These are phyloP conservation scores for Sternotherus odoratus DNA, from an alignment of 2,797 vertebrate genomes.

Conservation along the genomic window DNA sequence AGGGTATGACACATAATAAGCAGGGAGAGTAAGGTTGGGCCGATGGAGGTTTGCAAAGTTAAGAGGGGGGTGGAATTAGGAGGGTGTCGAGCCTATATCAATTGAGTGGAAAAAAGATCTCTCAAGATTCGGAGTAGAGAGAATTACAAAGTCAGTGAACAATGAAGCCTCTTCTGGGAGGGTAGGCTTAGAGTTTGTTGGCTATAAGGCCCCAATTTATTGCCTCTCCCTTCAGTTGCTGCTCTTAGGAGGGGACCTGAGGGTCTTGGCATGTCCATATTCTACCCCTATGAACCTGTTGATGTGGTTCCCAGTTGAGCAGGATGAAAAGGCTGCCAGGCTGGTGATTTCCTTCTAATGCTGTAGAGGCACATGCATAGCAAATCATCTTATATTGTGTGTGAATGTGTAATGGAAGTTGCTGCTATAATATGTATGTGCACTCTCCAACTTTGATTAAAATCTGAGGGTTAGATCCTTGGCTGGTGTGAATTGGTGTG, in stretches of 20 bases:
- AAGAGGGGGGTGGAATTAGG: not conserved
- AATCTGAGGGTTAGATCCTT: not conserved
- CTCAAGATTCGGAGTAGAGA: not conserved
- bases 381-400: not conserved
- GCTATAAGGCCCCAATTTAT: not conserved
- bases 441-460: not conserved
- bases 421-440: not conserved
- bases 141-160: not conserved
- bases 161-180: not conserved
- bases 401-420: not conserved
- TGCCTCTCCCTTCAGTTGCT: not conserved
- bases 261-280: not conserved
- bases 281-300: too few relatives aligned
- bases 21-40: not conserved
- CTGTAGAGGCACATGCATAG: not conserved
- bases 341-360: not conserved
- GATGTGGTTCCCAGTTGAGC: not conserved
- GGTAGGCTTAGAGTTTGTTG: not conserved
- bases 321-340: not conserved
- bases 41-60: not conserved
- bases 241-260: not conserved
- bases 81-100: not conserved
- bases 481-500: not conserved
- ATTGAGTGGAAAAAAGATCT: not conserved
- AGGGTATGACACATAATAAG: not conserved